Evolutionary conservation across 2,888 invertebrate species (phyloP).

Genomic region (Leptopilina drosophilae): DNA sequence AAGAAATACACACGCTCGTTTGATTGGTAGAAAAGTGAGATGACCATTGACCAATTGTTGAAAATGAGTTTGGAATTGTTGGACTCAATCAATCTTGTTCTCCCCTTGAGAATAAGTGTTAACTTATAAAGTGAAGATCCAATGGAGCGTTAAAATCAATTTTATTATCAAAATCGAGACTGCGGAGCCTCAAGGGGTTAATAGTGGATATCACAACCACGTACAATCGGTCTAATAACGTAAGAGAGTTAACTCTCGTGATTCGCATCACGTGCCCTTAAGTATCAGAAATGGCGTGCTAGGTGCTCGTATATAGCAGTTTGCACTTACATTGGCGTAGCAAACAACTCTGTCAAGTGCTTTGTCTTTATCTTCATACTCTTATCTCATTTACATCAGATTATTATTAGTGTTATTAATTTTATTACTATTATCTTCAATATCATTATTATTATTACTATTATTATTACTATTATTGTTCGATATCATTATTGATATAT

Average conservation of each 20-base stretch:
- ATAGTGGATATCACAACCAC: conserved; percentile 33
- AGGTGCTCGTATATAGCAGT: conserved; percentile 21
- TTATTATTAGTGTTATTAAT: neutral
- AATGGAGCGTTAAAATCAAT: conserved; percentile 39
- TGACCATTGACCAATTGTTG: neutral
- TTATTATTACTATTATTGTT: too few species aligned
- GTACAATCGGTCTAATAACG: conserved; percentile 50
- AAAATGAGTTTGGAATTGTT: conserved; percentile 13
- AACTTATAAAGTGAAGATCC: conserved; percentile 30
- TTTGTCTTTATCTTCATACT: neutral
- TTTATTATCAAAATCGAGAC: conserved; percentile 38
- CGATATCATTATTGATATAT: too few species aligned
- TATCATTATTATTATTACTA: too few species aligned
- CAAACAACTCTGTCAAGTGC: conserved; percentile 1
- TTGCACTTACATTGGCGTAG: conserved; percentile 24
- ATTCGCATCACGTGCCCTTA: conserved; percentile 56
- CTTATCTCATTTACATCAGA: conserved; percentile 4
- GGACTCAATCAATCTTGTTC: conserved; percentile 2
- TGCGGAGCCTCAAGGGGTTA: conserved; percentile 31
- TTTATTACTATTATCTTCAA: too few species aligned
- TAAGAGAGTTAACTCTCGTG: conserved; percentile 41
- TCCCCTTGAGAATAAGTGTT: conserved; percentile 22
- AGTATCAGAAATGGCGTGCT: conserved; percentile 49
- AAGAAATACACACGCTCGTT: neutral
- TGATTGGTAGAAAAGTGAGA: neutral